Base-by-base conservation (phyloP, 35 echinoderm and acorn worm genomes). In the Apostichopus californicus region DNA sequence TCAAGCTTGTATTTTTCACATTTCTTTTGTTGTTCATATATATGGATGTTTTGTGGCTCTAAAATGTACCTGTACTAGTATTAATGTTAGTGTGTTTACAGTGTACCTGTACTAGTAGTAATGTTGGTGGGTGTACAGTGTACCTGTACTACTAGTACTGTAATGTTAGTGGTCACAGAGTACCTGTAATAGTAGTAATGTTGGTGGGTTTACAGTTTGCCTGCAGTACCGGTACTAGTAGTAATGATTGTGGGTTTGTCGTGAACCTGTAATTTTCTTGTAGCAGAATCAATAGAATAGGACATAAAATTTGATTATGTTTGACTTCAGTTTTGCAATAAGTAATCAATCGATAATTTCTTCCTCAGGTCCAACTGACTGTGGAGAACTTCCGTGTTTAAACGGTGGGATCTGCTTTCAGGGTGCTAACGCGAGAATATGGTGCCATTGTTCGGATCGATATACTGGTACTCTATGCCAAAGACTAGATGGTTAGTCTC, bases 331-430 rank as follows among this genome's bases (percentile, higher is more conserved):
- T 5, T 17, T 66, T 66, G 15, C 63, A 12, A 17, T 66, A 17
- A 12, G 15, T 66, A 12, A 9, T 17, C 15, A 66, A 66, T 65
- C 63, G 15, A 4, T 68, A 46, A 0, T 85, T 88, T 61, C 64
- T 61, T 88, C 20, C 22, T 7, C 61, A 90, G 88, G 88, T 53
- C 26, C 15, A 24, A 75, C 65, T 34, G 88, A 68, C 18, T 90
- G 88, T 90, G 88, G 46, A 12, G 25, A 18, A 53, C 65, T 54
- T 54, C 65, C 65, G 0, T 90, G 88, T 53, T 55, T 90, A 12
- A 90, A 90, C 55, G 65, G 65, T 4, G 88, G 88, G 9, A 56
- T 26, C 5, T 90, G 88, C 9, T 55, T 90, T 56, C 88, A 68
- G 22, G 70, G 65, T 14, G 18, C 88, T 5, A 46, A 75, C 77